Evolutionary conservation across 2,888 invertebrate genomes (phyloP).

Genomic region (Phragmatobia fuliginosa): DNA sequence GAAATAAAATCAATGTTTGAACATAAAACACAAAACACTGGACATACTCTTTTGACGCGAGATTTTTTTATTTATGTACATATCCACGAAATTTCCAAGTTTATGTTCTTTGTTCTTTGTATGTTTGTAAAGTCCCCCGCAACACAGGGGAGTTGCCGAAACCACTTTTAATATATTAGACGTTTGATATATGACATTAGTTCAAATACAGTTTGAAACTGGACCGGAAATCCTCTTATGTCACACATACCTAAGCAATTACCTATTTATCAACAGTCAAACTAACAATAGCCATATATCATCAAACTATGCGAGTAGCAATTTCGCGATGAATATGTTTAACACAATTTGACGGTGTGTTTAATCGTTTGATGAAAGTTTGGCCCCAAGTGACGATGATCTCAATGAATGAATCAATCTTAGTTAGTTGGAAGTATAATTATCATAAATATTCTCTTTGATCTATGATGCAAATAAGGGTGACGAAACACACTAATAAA

Average conservation of each 20-base stretch:
- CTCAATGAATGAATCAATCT: background rate
- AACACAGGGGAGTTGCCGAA: too few species aligned
- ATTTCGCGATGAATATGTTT: constrained; percentile 6
- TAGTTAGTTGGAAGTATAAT: background rate
- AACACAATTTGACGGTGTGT: background rate
- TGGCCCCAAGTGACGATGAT: background rate
- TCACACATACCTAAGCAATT: background rate
- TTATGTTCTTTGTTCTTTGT: too few species aligned
- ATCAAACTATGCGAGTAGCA: constrained; percentile 4
- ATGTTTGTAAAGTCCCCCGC: too few species aligned
- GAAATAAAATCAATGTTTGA: too few species aligned
- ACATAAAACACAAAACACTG: too few species aligned
- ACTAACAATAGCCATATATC: constrained; percentile 7
- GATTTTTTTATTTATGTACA: too few species aligned
- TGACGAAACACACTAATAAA: background rate
- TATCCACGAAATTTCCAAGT: too few species aligned
- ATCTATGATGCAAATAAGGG: constrained; percentile 6
- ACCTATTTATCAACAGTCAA: background rate
- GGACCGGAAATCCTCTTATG: background rate
- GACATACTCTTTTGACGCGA: background rate
- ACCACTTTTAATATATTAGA: background rate
- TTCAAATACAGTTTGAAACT: background rate
- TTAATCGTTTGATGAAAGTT: constrained; percentile 9
- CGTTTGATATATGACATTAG: background rate
- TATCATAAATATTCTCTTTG: constrained; percentile 4